phyloP scores from a whole-genome alignment of 2,888 invertebrate genomes.

The Sturmia bella region DNA sequence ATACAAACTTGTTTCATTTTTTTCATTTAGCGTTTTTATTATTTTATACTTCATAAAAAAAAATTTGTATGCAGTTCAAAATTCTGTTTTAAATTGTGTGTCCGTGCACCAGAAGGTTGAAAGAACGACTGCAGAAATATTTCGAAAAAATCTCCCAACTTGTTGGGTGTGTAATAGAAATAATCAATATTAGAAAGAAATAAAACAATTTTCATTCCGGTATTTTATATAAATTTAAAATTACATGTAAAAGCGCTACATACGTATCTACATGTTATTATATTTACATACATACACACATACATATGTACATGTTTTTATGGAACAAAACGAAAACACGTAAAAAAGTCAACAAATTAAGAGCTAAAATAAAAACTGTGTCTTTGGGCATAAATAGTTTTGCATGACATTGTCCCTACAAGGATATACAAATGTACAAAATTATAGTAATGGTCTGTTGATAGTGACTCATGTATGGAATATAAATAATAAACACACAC shows the following conservation, averaged over 20 bases:
- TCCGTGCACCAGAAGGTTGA: slow-evolving; percentile 59
- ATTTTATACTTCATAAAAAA: no score
- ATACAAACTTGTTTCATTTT: slow-evolving; percentile 10
- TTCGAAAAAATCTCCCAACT: slow-evolving; percentile 41
- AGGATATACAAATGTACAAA: not conserved
- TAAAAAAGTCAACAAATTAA: slow-evolving; percentile 45
- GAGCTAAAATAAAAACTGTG: slow-evolving; percentile 60
- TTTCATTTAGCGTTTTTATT: not conserved
- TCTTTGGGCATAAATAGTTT: slow-evolving; percentile 43
- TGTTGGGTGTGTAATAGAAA: slow-evolving; percentile 30
- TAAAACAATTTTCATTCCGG: slow-evolving; percentile 27
- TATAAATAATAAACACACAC: no score
- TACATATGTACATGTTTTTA: slow-evolving; percentile 12
- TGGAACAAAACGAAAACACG: not conserved
- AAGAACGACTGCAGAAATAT: slow-evolving; percentile 51
- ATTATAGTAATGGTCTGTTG: slow-evolving; percentile 5
- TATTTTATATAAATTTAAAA: slow-evolving; percentile 13
- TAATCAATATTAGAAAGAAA: slow-evolving; percentile 63
- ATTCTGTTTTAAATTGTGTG: slow-evolving; percentile 28
- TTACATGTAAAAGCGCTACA: not conserved
- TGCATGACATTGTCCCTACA: slow-evolving; percentile 54
- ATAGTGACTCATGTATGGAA: slow-evolving; percentile 10
- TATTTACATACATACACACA: not conserved
- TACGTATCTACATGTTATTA: not conserved
- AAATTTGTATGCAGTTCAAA: no score